phyloP scores from a whole-genome alignment of 1,140 invertebrate species.

The Adoxophyes honmai region DNA sequence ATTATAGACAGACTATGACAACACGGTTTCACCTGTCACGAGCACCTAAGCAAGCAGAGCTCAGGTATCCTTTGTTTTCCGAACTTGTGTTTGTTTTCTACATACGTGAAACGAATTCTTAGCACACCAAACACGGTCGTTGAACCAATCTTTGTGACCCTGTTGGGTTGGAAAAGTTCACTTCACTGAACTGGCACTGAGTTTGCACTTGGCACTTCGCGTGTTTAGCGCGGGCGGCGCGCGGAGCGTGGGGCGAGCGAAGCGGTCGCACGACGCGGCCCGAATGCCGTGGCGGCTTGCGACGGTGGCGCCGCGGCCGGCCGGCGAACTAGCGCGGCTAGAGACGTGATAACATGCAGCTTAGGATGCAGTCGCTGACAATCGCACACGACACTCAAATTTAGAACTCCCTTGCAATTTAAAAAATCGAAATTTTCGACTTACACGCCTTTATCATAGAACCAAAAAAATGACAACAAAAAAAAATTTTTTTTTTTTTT shows the following conservation, averaged over 20 bases:
- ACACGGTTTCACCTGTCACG: slow-evolving; percentile 46
- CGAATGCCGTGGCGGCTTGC: slow-evolving; percentile 52
- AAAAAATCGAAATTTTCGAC: not conserved
- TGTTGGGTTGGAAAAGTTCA: slow-evolving; percentile 38
- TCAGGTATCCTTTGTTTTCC: slow-evolving; percentile 62
- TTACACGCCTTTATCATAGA: slow-evolving; percentile 8
- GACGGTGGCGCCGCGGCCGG: slow-evolving; percentile 38
- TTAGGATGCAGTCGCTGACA: slow-evolving; percentile 28
- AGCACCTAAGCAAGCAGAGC: slow-evolving; percentile 62
- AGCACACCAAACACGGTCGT: slow-evolving; percentile 43
- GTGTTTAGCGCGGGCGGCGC: slow-evolving; percentile 24
- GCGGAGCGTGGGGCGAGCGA: slow-evolving; percentile 38
- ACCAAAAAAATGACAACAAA: not conserved
- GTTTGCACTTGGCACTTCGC: slow-evolving; percentile 34
- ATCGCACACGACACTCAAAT: too few species aligned
- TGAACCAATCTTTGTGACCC: slow-evolving; percentile 45
- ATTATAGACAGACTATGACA: slow-evolving; percentile 39
- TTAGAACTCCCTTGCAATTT: slow-evolving; percentile 18
- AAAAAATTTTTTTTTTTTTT: too few species aligned
- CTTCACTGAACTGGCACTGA: slow-evolving; percentile 41
- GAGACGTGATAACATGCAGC: slow-evolving; percentile 46
- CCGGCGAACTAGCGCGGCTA: slow-evolving; percentile 40
- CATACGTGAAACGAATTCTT: slow-evolving; percentile 55
- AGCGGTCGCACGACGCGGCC: slow-evolving; percentile 60
- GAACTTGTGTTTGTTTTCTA: slow-evolving; percentile 56